These are phyloP conservation scores for Bos javanicus DNA, from an alignment of 2,113 vertebrate genomes.

Conservation along the genomic window DNA sequence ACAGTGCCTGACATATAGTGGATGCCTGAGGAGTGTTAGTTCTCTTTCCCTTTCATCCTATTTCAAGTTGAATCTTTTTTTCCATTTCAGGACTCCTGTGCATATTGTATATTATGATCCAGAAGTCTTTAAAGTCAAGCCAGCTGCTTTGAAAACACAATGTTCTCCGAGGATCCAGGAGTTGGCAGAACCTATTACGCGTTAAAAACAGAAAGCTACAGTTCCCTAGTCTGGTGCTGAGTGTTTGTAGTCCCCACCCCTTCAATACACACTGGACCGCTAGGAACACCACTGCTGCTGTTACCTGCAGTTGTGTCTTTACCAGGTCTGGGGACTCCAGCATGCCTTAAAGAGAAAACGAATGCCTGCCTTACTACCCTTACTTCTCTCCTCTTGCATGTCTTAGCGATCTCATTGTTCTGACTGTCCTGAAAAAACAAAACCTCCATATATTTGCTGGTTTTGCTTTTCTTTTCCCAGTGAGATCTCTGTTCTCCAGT, in stretches of 20 bases:
- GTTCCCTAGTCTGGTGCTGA: neutral
- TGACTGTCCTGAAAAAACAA: neutral
- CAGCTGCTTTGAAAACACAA: conserved; percentile 68
- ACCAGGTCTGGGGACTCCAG: neutral
- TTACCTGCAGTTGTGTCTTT: neutral
- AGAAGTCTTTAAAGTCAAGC: conserved; percentile 76
- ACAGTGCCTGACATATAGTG: neutral
- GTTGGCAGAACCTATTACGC: conserved; percentile 65
- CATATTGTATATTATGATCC: conserved; percentile 20
- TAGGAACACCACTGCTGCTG: neutral
- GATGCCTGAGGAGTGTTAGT: neutral
- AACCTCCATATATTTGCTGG: neutral
- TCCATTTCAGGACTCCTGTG: conserved; percentile 57
- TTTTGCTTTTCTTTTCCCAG: neutral
- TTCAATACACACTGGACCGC: neutral
- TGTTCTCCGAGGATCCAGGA: conserved; percentile 72
- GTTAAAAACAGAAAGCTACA: conserved; percentile 31
- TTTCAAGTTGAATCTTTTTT: neutral
- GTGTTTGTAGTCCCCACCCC: neutral
- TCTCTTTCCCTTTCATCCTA: neutral
- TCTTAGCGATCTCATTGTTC: neutral
- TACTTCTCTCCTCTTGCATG: neutral
- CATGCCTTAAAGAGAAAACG: neutral
- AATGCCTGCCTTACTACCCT: neutral
- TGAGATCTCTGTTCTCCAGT: fast-evolving